Evolutionary conservation across 1,140 invertebrate species (phyloP).

Genomic region (Dinoponera quadriceps): DNA sequence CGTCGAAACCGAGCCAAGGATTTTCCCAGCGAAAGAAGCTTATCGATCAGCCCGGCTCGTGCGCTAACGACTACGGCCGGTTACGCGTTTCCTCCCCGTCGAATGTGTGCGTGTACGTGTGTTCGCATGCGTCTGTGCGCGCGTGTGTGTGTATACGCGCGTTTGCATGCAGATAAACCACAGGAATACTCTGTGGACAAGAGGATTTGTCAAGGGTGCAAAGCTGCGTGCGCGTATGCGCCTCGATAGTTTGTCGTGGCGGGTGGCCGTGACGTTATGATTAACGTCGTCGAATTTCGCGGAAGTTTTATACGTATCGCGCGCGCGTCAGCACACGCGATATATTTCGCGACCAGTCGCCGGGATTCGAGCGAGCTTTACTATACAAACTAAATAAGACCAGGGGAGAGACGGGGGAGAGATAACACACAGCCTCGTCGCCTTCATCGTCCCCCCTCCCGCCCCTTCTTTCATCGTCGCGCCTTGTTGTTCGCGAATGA

Average conservation of each 20-base stretch:
- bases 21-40: conserved; percentile 22
- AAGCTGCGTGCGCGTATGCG: conserved; percentile 67
- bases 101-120: neutral
- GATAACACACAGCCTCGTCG: neutral
- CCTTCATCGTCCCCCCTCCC: too few species aligned
- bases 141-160: conserved; percentile 30
- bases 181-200: conserved; percentile 70
- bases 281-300: conserved; percentile 70
- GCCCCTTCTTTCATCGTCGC: too few species aligned
- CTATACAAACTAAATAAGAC: conserved; percentile 37
- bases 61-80: conserved; percentile 29
- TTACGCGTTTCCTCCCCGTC: neutral
- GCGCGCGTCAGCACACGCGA: conserved; percentile 26
- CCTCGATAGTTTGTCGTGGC: conserved; percentile 69
- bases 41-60: conserved; percentile 34
- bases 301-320: conserved; percentile 55
- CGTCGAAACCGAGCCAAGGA: conserved; percentile 1
- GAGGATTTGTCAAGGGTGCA: conserved; percentile 70
- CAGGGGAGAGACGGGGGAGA: neutral
- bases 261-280: conserved; percentile 71
- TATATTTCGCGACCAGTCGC: conserved; percentile 42
- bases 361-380: conserved; percentile 43
- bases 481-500: too few species aligned
- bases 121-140: neutral
- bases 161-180: conserved; percentile 62